Evolutionary conservation across 2,113 vertebrate species (phyloP).

Genomic region (Aleadryas rufinucha): DNA sequence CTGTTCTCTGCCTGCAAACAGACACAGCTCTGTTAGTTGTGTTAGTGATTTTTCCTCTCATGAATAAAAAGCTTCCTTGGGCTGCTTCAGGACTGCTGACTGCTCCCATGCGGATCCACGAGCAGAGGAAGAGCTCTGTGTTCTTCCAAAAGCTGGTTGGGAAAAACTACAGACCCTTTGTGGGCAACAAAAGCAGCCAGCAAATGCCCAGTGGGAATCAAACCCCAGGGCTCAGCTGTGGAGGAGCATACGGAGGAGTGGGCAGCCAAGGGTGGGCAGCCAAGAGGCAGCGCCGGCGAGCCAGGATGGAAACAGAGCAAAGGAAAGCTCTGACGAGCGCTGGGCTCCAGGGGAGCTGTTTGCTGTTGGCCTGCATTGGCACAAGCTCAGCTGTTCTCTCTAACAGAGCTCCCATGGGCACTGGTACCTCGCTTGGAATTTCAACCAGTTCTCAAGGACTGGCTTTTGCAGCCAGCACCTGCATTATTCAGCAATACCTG

Average conservation of each 20-base stretch:
- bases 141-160: neutral
- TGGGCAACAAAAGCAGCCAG: neutral
- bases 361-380: neutral
- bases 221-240: neutral
- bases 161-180: neutral
- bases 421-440: neutral
- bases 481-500: conserved; percentile 32
- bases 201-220: accelerated
- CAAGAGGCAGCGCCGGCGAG: accelerated
- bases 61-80: neutral
- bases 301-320: neutral
- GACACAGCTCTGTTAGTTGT: neutral
- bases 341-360: neutral
- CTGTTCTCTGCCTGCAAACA: conserved; percentile 74
- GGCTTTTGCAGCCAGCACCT: neutral
- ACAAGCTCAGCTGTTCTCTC: conserved; percentile 1
- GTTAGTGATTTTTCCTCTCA: neutral
- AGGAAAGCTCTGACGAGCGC: neutral
- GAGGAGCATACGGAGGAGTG: accelerated
- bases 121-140: neutral
- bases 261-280: neutral
- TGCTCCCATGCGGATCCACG: accelerated
- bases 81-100: neutral
- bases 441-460: neutral
- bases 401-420: neutral